A percentile compares a stretch with the other conserved stretches of the same genome.
These are phyloP conservation scores for Lordiphosa stackelbergi DNA, from an alignment of 1,140 invertebrate genomes.

Conservation along the genomic window DNA sequence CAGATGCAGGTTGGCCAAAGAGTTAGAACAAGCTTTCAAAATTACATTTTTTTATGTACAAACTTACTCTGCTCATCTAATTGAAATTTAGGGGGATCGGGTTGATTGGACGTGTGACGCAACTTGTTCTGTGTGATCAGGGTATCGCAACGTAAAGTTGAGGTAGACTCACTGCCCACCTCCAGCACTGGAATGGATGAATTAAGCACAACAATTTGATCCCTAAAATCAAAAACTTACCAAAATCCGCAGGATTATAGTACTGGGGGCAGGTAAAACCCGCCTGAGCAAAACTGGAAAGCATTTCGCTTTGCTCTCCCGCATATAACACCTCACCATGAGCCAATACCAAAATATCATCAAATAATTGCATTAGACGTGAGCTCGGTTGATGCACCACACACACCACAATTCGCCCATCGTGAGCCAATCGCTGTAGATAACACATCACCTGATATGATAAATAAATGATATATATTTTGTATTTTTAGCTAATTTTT, in stretches of 20 bases:
- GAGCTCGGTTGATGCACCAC: conserved; percentile 94
- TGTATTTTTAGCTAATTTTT: too few species aligned
- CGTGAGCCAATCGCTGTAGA: conserved; percentile 83
- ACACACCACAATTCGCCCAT: conserved; percentile 88
- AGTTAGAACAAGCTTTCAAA: conserved; percentile 2
- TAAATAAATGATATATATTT: conserved; percentile 49
- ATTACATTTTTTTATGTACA: conserved; percentile 1
- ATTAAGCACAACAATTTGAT: too few species aligned
- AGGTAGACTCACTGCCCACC: conserved; percentile 57
- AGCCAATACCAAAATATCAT: conserved; percentile 81
- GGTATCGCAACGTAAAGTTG: conserved; percentile 32
- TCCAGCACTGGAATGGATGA: conserved; percentile 44
- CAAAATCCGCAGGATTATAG: conserved; percentile 84
- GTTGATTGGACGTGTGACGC: conserved; percentile 13
- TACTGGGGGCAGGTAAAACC: conserved; percentile 82
- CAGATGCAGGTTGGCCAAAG: conserved; percentile 10
- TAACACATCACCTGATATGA: conserved; percentile 85
- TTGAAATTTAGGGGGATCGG: conserved; percentile 14
- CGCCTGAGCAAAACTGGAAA: conserved; percentile 78
- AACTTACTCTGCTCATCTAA: conserved; percentile 62
- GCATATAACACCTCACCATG: conserved; percentile 81
- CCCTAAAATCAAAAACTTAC: conserved; percentile 16
- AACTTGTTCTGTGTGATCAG: conserved; percentile 56
- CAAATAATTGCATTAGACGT: conserved; percentile 85
- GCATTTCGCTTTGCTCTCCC: conserved; percentile 79